Evolutionary conservation across 2,888 invertebrate species (phyloP), one percentile per base, ranked within the genome.

Genomic region (Oxyscelio sp.): DNA sequence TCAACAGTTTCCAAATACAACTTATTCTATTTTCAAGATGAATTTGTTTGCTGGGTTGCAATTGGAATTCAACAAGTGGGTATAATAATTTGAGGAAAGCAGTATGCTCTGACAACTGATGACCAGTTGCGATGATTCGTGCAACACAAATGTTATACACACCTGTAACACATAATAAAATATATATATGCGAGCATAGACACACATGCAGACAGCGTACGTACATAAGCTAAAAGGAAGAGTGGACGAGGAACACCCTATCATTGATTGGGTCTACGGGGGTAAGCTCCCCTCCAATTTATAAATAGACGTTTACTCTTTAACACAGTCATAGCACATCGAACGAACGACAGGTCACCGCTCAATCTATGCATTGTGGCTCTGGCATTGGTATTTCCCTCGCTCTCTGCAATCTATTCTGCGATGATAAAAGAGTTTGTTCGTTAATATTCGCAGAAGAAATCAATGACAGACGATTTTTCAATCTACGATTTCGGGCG

Each of bases 281-380:
- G 88, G 83, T 87, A 87, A 40, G 86, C 85, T 87, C 88, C 88
- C 87, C 85, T 87, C 66, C 85, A 74, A 78, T 90, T 92, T 93
- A 93, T 93, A 91, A 93, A 93, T 93, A 93, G 92, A 90, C 88
- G 87, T 90, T 92, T 92, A 92, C 92, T 92, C 92, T 93, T 93
- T 91, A 92, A 91, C 91, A 93, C 91, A 92, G 91, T 93, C 91
- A 91, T 90, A 94, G 92, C 85, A 94, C 94, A 89, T 89, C 93
- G 92, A 93, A 88, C 93, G 92, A 82, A 94, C 94, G 89, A 95
- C 92, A 89, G 95, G 95, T 95, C 95, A 95, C 95, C 94, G 92
- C 88, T 93, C 92, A 93, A 92, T 92, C 90, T 90, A 61, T 68
- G 74, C 71, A 75, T 70, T 82, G 66, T 80, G 66, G 66, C 52